phyloP scores from a whole-genome alignment of 2,888 invertebrate genomes.

The Odontomyia ornata region DNA sequence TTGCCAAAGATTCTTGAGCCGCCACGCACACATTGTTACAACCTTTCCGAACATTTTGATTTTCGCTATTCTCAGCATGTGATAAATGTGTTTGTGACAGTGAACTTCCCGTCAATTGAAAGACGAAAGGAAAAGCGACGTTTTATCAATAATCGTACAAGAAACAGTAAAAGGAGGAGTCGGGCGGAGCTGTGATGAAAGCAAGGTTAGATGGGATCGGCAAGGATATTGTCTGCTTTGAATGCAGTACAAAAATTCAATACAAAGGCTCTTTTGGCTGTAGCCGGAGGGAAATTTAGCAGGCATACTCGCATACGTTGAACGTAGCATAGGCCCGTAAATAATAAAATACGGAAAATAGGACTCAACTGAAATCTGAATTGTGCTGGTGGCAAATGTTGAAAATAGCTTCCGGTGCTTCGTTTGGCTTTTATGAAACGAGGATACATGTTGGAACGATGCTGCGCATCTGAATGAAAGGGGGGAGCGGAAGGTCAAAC shows the following conservation, averaged over 20 bases:
- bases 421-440: neutral
- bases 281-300: neutral
- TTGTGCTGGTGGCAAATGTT: conserved; percentile 32
- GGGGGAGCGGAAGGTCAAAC: conserved; percentile 13
- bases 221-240: neutral
- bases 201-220: neutral
- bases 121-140: neutral
- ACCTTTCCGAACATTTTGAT: neutral
- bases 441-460: neutral
- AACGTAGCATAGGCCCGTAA: neutral
- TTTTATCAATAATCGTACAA: conserved; percentile 36
- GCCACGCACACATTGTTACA: neutral
- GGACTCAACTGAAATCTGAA: neutral
- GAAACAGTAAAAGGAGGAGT: neutral
- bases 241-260: conserved; percentile 6
- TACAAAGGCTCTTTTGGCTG: neutral
- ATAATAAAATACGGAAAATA: neutral
- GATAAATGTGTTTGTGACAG: conserved; percentile 20
- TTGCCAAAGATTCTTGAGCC: neutral
- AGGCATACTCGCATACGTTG: neutral
- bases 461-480: neutral
- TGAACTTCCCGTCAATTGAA: conserved; percentile 1
- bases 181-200: neutral
- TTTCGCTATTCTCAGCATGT: neutral
- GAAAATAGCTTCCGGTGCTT: conserved; percentile 21